Conservation (phyloP, 1,140 invertebrate genomes). For the Brachionus asplanchnoidis region DNA sequence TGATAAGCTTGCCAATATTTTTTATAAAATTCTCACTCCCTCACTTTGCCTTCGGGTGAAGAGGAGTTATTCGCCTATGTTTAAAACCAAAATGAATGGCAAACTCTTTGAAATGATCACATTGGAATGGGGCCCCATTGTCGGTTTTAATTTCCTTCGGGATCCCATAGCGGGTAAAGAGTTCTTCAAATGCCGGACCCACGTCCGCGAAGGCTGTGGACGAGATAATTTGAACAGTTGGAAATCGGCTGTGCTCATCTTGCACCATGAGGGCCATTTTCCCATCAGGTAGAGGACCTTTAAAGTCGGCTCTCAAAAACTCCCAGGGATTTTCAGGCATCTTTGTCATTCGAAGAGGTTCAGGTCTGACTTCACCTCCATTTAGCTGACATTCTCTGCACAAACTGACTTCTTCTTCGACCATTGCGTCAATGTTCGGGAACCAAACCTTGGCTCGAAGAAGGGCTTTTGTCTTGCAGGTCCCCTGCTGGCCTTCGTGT, state of each 20-base stretch:
- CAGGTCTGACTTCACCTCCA: constrained; percentile 30
- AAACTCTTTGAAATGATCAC: constrained; percentile 41
- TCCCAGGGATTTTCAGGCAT: constrained; percentile 44
- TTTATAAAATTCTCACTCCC: constrained; percentile 43
- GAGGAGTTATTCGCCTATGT: constrained; percentile 43
- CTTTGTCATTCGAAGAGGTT: constrained; percentile 46
- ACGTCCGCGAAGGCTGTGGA: constrained; percentile 32
- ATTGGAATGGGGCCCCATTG: constrained; percentile 44
- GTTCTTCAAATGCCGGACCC: constrained; percentile 28
- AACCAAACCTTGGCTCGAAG: constrained; percentile 45
- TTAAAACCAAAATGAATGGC: constrained; percentile 32
- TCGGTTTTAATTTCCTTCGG: constrained; percentile 43
- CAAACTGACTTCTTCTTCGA: constrained; percentile 41
- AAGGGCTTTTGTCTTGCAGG: constrained; percentile 44
- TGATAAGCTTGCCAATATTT: constrained; percentile 23
- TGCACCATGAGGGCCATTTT: constrained; percentile 45
- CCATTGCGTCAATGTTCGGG: constrained; percentile 41
- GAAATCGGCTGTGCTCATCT: constrained; percentile 48
- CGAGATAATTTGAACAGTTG: constrained; percentile 45
- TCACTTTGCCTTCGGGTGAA: constrained; percentile 42
- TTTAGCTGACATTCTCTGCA: constrained; percentile 45
- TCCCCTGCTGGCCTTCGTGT: constrained; percentile 44
- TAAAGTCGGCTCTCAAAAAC: constrained; percentile 47
- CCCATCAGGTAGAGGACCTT: constrained; percentile 46
- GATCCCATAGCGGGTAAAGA: constrained; percentile 44